phyloP scores from a whole-genome alignment of 2,113 vertebrate genomes.

The Leucopternis melanops region DNA sequence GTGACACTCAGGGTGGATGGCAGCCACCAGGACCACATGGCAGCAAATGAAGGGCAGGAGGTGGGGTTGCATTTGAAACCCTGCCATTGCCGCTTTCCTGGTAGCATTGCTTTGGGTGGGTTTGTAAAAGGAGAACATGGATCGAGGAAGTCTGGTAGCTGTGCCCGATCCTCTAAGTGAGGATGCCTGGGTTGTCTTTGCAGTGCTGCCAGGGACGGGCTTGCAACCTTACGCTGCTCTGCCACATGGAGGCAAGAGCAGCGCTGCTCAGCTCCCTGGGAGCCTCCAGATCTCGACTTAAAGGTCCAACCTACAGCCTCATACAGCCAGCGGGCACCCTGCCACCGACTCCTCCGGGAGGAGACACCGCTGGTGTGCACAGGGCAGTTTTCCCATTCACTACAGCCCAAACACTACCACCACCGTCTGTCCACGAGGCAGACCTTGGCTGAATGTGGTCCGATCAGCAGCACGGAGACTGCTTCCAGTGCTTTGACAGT shows the following conservation, averaged over 20 bases:
- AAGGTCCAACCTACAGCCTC: background rate
- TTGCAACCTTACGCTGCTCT: background rate
- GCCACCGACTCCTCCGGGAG: background rate
- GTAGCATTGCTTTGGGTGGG: background rate
- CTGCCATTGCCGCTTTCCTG: background rate
- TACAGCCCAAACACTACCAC: background rate
- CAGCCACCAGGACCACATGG: rapidly evolving
- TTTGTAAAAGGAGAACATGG: background rate
- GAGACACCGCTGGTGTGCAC: background rate
- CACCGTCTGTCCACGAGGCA: rapidly evolving
- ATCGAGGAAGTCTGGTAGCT: background rate
- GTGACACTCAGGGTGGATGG: background rate
- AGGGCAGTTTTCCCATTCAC: background rate
- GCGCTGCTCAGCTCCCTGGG: background rate
- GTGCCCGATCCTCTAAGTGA: background rate
- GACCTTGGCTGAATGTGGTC: background rate
- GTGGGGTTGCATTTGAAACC: background rate
- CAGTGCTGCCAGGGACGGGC: background rate
- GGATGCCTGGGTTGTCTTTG: background rate
- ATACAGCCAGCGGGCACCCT: background rate
- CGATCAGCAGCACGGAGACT: rapidly evolving
- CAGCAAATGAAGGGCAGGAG: background rate
- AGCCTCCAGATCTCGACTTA: background rate
- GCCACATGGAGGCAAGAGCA: background rate
- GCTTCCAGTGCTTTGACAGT: background rate